Conservation (phyloP, 2,888 invertebrate genomes). For the Stratiomys singularior region DNA sequence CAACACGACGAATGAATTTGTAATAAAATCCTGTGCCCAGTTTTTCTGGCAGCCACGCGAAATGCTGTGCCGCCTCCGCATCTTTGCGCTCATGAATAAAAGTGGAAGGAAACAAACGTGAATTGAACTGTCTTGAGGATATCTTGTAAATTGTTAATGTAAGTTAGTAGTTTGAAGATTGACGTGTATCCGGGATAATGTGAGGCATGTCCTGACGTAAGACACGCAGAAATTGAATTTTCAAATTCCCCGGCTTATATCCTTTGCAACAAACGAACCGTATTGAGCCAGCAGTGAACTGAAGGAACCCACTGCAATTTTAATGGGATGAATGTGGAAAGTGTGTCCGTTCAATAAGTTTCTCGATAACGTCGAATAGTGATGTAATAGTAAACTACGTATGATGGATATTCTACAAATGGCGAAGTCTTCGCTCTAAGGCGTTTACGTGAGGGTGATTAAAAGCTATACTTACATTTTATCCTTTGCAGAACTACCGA, state of each 20-base stretch:
- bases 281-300: too few relatives aligned
- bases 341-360: background rate
- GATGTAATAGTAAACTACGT: too few relatives aligned
- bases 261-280: too few relatives aligned
- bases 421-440: too few relatives aligned
- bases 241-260: background rate
- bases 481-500: too few relatives aligned
- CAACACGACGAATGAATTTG: slow-evolving; percentile 23
- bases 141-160: slow-evolving; percentile 28
- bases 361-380: too few relatives aligned
- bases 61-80: background rate
- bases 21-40: slow-evolving; percentile 7
- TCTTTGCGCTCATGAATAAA: background rate
- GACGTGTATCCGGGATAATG: background rate
- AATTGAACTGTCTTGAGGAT: slow-evolving; percentile 13
- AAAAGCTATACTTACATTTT: too few relatives aligned
- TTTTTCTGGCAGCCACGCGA: background rate
- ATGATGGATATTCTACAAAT: too few relatives aligned
- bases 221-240: slow-evolving; percentile 1
- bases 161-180: slow-evolving; percentile 11
- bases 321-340: background rate
- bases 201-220: slow-evolving; percentile 15
- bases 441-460: too few relatives aligned
- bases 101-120: background rate
- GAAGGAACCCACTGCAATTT: background rate